These are phyloP conservation scores for Gadopsis marmoratus DNA, from an alignment of 2,797 vertebrate genomes.

Conservation along the genomic window DNA sequence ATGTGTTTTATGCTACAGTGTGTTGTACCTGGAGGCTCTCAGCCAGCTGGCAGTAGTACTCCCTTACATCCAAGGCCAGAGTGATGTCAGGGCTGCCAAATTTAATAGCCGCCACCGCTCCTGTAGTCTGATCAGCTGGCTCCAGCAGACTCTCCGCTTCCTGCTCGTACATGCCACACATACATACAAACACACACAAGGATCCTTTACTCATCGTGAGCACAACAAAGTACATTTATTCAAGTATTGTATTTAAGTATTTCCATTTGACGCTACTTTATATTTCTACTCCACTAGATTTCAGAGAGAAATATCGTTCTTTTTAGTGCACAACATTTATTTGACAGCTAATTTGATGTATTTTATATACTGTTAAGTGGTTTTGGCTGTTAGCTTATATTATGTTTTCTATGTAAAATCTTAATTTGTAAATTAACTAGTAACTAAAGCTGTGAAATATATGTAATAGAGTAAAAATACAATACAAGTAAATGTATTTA, in stretches of 20 bases:
- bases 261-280: neutral
- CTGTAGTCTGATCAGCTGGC: slow-evolving; percentile 54
- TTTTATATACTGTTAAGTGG: neutral
- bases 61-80: slow-evolving; percentile 77
- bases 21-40: slow-evolving; percentile 82
- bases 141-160: slow-evolving; percentile 66
- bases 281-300: neutral
- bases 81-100: slow-evolving; percentile 82
- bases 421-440: neutral
- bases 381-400: neutral
- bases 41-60: slow-evolving; percentile 82
- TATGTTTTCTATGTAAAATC: neutral
- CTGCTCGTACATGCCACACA: slow-evolving; percentile 65
- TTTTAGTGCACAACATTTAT: neutral
- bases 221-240: neutral
- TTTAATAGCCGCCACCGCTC: slow-evolving; percentile 59
- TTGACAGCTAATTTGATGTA: neutral
- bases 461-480: neutral
- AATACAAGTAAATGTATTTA: neutral
- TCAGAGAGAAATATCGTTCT: neutral
- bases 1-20: slow-evolving; percentile 43
- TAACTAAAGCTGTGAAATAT: neutral
- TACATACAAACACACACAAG: slow-evolving; percentile 37
- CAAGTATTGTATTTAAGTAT: neutral
- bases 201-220: neutral